These are phyloP conservation scores for Cynopterus sphinx DNA, from an alignment of 2,797 vertebrate species.

Conservation along the genomic window DNA sequence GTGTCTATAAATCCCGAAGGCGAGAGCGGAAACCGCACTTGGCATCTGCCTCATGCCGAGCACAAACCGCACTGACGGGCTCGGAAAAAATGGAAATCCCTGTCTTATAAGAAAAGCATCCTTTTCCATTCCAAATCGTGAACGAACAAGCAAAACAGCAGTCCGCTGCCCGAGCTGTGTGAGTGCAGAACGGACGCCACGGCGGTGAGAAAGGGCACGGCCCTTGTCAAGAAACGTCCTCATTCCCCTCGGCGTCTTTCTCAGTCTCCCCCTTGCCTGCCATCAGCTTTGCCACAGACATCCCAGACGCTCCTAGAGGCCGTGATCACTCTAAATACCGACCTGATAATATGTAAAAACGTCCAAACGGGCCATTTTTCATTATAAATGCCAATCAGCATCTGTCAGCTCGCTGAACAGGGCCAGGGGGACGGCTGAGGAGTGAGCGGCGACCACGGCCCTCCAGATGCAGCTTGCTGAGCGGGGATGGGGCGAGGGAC, in stretches of 20 bases:
- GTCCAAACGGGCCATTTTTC: not conserved
- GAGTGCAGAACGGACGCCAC: not conserved
- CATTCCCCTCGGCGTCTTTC: not conserved
- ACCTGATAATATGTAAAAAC: not conserved
- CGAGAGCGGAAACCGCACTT: not conserved
- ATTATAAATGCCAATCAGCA: not conserved
- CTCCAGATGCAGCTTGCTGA: not conserved
- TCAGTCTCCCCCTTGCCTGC: not conserved
- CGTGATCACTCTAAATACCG: not conserved
- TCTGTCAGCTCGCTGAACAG: not conserved
- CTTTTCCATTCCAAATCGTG: not conserved
- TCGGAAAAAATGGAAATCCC: not conserved
- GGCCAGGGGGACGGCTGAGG: not conserved
- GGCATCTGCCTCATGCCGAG: not conserved
- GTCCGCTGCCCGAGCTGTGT: not conserved
- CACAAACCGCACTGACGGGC: rapidly evolving
- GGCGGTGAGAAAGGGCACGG: not conserved
- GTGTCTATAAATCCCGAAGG: not conserved
- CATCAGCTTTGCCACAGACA: not conserved
- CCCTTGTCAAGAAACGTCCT: too few species aligned
- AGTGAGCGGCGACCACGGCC: not conserved
- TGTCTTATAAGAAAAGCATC: not conserved
- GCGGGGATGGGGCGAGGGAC: rapidly evolving
- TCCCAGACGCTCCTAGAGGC: not conserved
- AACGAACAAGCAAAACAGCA: not conserved